A percentile compares a stretch with the other conserved stretches of the same genome.
Evolutionary conservation across 2,113 vertebrate species (phyloP).

Genomic region (Vidua chalybeata): DNA sequence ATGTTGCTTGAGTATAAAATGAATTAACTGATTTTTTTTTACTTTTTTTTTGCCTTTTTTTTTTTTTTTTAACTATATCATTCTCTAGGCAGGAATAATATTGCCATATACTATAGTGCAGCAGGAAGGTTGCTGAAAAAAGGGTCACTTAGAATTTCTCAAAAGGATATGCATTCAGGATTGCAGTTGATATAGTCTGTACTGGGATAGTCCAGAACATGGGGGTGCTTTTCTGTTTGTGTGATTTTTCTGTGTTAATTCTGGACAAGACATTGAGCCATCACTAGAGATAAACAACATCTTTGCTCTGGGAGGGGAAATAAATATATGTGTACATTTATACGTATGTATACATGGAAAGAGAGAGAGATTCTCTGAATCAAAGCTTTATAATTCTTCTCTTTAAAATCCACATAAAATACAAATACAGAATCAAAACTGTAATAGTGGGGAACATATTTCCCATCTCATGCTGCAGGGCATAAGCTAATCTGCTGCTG

Average conservation of each 20-base stretch:
- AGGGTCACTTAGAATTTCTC: background rate
- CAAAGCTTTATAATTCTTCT: background rate
- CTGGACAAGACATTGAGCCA: background rate
- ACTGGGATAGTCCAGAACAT: background rate
- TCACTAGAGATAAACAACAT: background rate
- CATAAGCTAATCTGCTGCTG: conserved; percentile 52
- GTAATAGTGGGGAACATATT: background rate
- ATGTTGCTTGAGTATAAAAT: background rate
- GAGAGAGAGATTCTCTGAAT: background rate
- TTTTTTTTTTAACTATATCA: background rate
- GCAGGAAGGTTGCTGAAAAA: background rate
- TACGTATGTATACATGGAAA: background rate
- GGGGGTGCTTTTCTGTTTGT: background rate
- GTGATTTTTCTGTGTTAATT: background rate
- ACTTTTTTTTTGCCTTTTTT: background rate
- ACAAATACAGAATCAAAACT: conserved; percentile 3
- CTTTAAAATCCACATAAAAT: conserved; percentile 33
- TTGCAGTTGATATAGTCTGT: background rate
- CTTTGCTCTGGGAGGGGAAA: background rate
- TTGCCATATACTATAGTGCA: background rate
- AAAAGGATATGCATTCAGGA: background rate
- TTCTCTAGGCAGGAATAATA: background rate
- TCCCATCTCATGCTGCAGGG: conserved; percentile 26
- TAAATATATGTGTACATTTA: background rate
- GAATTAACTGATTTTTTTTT: background rate